Percentiles rank a stretch among this genome's conserved stretches.
phyloP scores from a whole-genome alignment of 2,888 invertebrate genomes.

The Campopleginae sp. region DNA sequence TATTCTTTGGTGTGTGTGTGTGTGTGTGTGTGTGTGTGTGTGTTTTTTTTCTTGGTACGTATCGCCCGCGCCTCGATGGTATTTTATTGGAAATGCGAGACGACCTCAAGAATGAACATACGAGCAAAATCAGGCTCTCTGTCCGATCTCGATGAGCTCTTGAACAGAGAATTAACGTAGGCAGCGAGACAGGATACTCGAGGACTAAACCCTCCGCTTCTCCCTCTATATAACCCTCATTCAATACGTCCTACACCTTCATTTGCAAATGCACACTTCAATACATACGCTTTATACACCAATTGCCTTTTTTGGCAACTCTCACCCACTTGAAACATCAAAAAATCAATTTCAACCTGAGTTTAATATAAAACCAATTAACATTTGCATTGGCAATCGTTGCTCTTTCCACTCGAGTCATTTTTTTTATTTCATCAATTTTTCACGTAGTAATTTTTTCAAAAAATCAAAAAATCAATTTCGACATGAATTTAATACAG shows the following conservation, averaged over 20 bases:
- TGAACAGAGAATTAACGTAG: slow-evolving; percentile 44
- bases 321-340: neutral
- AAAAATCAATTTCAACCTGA: neutral
- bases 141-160: slow-evolving; percentile 22
- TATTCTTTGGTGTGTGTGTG: neutral
- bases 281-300: neutral
- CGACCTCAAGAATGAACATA: slow-evolving; percentile 23
- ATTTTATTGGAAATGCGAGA: slow-evolving; percentile 69
- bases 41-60: slow-evolving; percentile 22
- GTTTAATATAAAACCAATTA: neutral
- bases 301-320: slow-evolving; percentile 20
- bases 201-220: slow-evolving; percentile 44
- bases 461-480: neutral
- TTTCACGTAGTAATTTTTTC: neutral
- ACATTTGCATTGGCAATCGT: neutral
- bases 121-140: slow-evolving; percentile 34
- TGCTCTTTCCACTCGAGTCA: neutral
- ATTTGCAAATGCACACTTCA: slow-evolving; percentile 44
- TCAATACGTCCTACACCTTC: slow-evolving; percentile 59
- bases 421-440: neutral
- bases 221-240: slow-evolving; percentile 26
- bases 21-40: too few species aligned
- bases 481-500: neutral
- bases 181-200: slow-evolving; percentile 52
- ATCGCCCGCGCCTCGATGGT: slow-evolving; percentile 54